phyloP scores from a whole-genome alignment of 2,113 vertebrate genomes.

The Eulacestoma nigropectus region DNA sequence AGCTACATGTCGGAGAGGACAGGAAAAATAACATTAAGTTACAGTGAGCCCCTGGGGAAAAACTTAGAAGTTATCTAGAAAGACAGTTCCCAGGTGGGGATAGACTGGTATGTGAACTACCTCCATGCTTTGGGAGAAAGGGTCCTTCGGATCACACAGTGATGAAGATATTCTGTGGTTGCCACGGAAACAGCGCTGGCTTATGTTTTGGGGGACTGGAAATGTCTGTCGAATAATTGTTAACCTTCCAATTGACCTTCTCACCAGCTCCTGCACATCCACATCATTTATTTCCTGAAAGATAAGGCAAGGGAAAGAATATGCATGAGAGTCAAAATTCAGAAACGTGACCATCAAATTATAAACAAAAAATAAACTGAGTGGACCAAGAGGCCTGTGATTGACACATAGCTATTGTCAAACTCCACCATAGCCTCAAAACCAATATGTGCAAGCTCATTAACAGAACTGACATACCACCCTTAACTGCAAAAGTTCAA shows the following conservation, averaged over 20 bases:
- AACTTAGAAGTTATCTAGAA: background rate
- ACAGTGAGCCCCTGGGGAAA: background rate
- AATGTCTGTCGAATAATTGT: conserved; percentile 95
- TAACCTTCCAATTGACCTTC: conserved; percentile 94
- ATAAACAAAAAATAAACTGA: background rate
- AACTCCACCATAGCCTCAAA: background rate
- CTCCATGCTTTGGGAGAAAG: conserved; percentile 92
- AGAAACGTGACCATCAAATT: background rate
- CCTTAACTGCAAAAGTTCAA: background rate
- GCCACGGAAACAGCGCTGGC: conserved; percentile 91
- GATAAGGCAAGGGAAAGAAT: conserved; percentile 18
- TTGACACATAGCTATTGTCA: background rate
- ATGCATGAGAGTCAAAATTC: background rate
- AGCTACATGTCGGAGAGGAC: background rate
- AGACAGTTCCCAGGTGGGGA: background rate
- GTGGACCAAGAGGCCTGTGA: background rate
- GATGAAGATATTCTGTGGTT: conserved; percentile 97
- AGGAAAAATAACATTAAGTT: background rate
- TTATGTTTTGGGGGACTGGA: conserved; percentile 90
- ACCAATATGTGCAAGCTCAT: background rate
- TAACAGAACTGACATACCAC: background rate
- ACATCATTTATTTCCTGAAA: conserved; percentile 90
- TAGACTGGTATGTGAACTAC: conserved; percentile 59
- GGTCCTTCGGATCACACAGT: conserved; percentile 93
- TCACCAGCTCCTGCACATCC: conserved; percentile 93